phyloP scores from a whole-genome alignment of 2,888 invertebrate genomes.

The Globia sparganii region DNA sequence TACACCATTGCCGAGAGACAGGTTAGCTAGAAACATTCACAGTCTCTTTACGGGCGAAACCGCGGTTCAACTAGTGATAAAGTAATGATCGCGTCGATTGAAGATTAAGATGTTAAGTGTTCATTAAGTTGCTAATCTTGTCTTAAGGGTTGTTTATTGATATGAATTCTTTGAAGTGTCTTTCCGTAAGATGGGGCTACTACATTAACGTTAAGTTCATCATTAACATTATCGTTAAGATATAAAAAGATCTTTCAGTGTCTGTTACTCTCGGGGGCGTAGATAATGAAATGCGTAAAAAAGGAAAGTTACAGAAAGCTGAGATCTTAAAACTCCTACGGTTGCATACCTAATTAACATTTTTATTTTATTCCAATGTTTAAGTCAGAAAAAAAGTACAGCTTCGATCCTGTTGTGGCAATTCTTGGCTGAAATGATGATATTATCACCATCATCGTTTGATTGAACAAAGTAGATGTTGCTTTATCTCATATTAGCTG shows the following conservation, averaged over 20 bases:
- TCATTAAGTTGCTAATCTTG: slow-evolving; percentile 34
- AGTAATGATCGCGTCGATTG: slow-evolving; percentile 6
- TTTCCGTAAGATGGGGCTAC: not conserved
- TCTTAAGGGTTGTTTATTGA: not conserved
- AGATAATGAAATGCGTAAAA: slow-evolving; percentile 33
- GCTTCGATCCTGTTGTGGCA: not conserved
- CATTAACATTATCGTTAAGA: slow-evolving; percentile 21
- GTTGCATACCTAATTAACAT: slow-evolving; percentile 9
- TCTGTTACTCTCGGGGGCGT: not conserved
- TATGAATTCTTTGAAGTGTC: slow-evolving; percentile 20
- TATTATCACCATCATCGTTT: not conserved
- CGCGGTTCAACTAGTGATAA: not conserved
- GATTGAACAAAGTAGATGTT: not conserved
- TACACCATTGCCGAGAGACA: too few species aligned
- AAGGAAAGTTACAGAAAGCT: slow-evolving; percentile 26
- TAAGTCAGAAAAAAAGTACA: not conserved
- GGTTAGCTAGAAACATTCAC: not conserved
- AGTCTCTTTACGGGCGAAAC: not conserved
- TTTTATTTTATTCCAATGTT: slow-evolving; percentile 23
- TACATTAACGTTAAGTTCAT: slow-evolving; percentile 16
- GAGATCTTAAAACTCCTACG: not conserved
- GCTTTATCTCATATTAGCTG: not conserved
- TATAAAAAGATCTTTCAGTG: slow-evolving; percentile 23
- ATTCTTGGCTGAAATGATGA: not conserved
- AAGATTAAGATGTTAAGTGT: slow-evolving; percentile 25